Base-by-base conservation (phyloP, 2,888 invertebrate species). In the Tachina fera region DNA sequence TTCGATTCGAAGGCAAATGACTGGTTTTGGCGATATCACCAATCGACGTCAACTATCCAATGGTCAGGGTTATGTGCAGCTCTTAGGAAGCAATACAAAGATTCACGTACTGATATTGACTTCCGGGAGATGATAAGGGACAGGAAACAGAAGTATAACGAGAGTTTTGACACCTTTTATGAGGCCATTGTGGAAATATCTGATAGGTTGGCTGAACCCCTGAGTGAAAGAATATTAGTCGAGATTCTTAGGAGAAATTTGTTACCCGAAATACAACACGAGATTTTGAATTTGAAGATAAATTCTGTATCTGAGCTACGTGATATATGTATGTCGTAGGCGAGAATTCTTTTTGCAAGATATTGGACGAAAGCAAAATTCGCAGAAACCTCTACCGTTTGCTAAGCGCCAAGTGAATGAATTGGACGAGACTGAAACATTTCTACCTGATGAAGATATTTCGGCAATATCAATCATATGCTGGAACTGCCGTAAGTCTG, bases 401-500 rank as follows among this genome's bases (percentile, higher is more conserved):
- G 8, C 60, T 6, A 49, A 61, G 2, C 31, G 31, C 31, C 45
- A 49, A 10, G 60, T 61, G 16, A 9, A 19, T 49, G 53, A 58
- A 6, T 16, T 45, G 16, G 60, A 47, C 11, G 11, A 11, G 14
- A 58, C 14, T n/a, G 14, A 49, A 14, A 49, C 14, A 19, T 6
- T 47, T 13, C 0, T 22, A n/a, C 22, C 14, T 43, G 41, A 63
- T 47, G 51, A 63, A 31, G 49, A 72, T 1, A 3, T 72, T 31
- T 47, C 47, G 1, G 53, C 61, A 1, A 65, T 76, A 11, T 19
- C 41, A 1, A 6, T 56, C 9, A 14, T 14, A 3, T 83, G 83
- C 16, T 83, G 83, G 67, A 82, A 82, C n/a, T 76, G 76, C 16
- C 19, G 53, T 13, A 39, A 71, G 13, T 11, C 51, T 22, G 76